A percentile compares a stretch with the other conserved stretches of the same genome.
These are phyloP conservation scores for Eidolon dupreanum DNA, from an alignment of 2,797 vertebrate species.

Conservation along the genomic window DNA sequence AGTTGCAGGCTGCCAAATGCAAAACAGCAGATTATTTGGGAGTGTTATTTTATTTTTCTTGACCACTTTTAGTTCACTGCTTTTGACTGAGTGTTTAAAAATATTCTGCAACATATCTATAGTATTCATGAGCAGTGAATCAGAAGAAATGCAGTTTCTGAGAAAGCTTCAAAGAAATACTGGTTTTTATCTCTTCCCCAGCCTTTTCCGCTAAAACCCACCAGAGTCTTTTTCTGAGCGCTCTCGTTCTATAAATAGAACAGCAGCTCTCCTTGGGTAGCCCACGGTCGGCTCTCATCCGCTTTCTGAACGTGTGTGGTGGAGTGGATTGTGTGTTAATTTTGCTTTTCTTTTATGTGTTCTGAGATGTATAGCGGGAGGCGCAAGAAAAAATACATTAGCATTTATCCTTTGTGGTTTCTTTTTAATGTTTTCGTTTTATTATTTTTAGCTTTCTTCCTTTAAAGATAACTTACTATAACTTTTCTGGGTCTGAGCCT, in stretches of 20 bases:
- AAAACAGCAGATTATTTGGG: conserved; percentile 57
- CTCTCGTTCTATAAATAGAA: conserved; percentile 85
- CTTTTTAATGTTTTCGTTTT: no score
- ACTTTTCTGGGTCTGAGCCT: conserved; percentile 38
- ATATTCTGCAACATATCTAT: conserved; percentile 35
- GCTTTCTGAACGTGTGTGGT: conserved; percentile 59
- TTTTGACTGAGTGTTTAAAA: conserved; percentile 56
- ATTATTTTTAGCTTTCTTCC: not conserved
- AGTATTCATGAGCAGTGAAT: not conserved
- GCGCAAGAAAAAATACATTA: conserved; percentile 55
- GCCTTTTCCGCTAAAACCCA: conserved; percentile 85
- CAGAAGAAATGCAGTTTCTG: conserved; percentile 73
- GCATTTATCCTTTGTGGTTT: conserved; percentile 1
- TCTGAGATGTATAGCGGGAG: conserved; percentile 55
- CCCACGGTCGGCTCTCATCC: conserved; percentile 75
- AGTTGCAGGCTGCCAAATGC: conserved; percentile 54
- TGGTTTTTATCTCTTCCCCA: conserved; percentile 84
- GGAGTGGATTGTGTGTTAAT: conserved; percentile 25
- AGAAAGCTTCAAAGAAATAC: conserved; percentile 78
- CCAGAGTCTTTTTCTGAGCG: conserved; percentile 80
- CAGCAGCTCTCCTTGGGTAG: conserved; percentile 79
- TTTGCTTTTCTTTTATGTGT: conserved; percentile 75
- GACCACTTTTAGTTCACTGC: conserved; percentile 48
- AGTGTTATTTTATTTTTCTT: conserved; percentile 51
- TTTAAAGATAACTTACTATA: conserved; percentile 54